Percentiles rank a stretch among this genome's conserved stretches.
Evolutionary conservation across 2,797 vertebrate species (phyloP).

Genomic region (Falco naumanni): DNA sequence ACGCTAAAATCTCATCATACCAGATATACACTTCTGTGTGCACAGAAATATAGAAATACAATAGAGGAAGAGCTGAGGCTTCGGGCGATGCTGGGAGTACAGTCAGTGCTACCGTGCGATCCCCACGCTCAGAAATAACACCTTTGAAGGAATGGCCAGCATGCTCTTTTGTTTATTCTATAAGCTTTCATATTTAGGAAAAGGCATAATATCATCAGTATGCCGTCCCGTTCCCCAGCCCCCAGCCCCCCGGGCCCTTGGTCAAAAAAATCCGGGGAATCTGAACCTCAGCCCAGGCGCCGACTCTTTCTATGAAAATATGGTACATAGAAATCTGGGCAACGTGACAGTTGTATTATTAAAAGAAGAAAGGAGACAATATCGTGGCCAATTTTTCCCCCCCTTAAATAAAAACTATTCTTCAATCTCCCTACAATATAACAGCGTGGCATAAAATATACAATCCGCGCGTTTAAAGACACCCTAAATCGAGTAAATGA

Average conservation of each 20-base stretch:
- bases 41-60: neutral
- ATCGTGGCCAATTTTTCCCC: neutral
- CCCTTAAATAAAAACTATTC: neutral
- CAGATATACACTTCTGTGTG: neutral
- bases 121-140: neutral
- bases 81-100: neutral
- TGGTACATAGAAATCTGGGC: neutral
- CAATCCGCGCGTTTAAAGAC: neutral
- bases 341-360: conserved; percentile 17
- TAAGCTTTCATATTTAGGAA: neutral
- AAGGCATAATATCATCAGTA: neutral
- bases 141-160: neutral
- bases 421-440: neutral
- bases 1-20: neutral
- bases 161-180: neutral
- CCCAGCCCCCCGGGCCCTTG: neutral
- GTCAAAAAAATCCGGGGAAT: neutral
- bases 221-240: neutral
- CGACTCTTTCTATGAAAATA: conserved; percentile 20
- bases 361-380: neutral
- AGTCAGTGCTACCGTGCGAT: neutral
- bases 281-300: neutral
- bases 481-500: neutral
- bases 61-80: neutral
- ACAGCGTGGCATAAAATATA: neutral